Percentiles rank a stretch among this genome's conserved stretches.
Evolutionary conservation across 2,113 vertebrate genomes (phyloP).

Genomic region (Chaetops frenatus): DNA sequence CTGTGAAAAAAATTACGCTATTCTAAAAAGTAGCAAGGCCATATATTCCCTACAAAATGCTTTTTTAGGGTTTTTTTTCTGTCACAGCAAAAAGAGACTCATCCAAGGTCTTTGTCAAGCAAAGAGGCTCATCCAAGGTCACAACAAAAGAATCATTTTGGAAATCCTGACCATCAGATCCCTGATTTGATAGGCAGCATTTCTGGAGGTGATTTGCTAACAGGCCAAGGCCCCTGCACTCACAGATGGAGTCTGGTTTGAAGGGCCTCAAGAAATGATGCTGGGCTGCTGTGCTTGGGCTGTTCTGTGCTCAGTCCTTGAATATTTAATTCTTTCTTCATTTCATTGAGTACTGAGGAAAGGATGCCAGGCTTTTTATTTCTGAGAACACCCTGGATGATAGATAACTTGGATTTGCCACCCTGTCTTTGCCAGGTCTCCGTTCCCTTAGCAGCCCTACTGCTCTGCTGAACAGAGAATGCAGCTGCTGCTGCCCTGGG

Average conservation of each 20-base stretch:
- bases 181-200: not conserved
- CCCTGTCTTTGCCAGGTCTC: not conserved
- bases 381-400: not conserved
- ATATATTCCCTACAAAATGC: not conserved
- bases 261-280: not conserved
- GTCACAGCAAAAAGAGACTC: not conserved
- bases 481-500: not conserved
- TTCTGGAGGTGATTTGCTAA: not conserved
- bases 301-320: not conserved
- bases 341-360: not conserved
- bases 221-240: not conserved
- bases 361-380: not conserved
- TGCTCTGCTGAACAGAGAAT: not conserved
- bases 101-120: not conserved
- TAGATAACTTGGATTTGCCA: not conserved
- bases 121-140: not conserved
- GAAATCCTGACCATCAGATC: not conserved
- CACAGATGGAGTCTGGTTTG: not conserved
- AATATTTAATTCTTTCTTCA: not conserved
- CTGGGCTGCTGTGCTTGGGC: not conserved
- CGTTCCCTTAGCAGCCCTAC: not conserved
- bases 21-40: not conserved
- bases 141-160: not conserved
- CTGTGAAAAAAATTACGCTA: not conserved
- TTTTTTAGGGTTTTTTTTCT: not conserved